Conservation (phyloP, 2,113 vertebrate species). For the Labrus mixtus region DNA sequence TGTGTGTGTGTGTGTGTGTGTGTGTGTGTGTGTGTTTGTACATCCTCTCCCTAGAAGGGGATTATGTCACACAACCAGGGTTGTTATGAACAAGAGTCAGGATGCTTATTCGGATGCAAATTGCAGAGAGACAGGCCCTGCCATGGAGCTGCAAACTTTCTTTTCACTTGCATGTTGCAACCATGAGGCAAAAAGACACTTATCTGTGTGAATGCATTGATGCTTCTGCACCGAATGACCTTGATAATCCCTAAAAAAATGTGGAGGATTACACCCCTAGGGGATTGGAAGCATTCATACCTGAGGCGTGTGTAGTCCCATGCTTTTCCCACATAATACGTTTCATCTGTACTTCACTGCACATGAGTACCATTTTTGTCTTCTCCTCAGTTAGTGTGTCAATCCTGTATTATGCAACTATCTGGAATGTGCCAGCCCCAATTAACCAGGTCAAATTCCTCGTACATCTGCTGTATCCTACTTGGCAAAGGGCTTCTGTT, state of each 20-base stretch:
- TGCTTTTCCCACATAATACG: conserved; percentile 1
- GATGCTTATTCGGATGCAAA: conserved; percentile 61
- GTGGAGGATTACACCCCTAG: neutral
- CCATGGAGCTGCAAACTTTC: conserved; percentile 1
- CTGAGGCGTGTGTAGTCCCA: neutral
- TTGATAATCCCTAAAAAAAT: neutral
- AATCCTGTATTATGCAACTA: conserved; percentile 52
- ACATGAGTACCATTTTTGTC: neutral
- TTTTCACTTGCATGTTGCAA: neutral
- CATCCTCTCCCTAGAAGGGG: conserved; percentile 41
- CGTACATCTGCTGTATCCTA: conserved; percentile 31
- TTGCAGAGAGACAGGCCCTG: neutral
- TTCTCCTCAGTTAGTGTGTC: conserved; percentile 49
- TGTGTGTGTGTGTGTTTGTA: neutral
- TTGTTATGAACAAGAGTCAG: conserved; percentile 45
- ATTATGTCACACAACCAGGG: conserved; percentile 32
- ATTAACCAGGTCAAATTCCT: conserved; percentile 53
- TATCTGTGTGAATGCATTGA: neutral
- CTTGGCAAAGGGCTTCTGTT: conserved; percentile 22
- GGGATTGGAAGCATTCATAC: neutral
- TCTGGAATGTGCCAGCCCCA: conserved; percentile 22
- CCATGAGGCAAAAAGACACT: neutral
- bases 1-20: conserved; percentile 5
- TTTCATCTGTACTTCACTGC: neutral
- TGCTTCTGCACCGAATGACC: neutral